Evolutionary conservation across 2,797 vertebrate species (phyloP).

Genomic region (Enteromius paludinosus): DNA sequence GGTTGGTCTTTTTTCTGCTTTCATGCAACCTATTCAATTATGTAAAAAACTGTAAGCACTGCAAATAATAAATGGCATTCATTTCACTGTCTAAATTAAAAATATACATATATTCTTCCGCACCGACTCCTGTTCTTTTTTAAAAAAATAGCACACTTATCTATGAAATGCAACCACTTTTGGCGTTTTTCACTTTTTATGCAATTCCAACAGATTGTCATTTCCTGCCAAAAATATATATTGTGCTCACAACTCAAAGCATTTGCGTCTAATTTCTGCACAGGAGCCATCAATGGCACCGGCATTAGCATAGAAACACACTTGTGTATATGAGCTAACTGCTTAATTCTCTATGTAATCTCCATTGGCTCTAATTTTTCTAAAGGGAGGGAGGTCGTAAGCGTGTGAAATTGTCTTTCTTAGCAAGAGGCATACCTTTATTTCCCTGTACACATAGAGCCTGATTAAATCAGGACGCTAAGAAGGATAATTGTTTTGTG

Average conservation of each 20-base stretch:
- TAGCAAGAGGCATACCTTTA: constrained; percentile 50
- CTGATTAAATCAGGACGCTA: constrained; percentile 57
- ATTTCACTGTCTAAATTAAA: neutral
- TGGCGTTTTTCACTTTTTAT: neutral
- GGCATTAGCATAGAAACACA: constrained; percentile 10
- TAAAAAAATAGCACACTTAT: neutral
- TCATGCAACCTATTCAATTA: neutral
- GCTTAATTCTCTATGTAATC: constrained; percentile 43
- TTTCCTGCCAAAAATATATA: neutral
- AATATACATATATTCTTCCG: neutral
- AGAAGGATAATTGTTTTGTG: constrained; percentile 56
- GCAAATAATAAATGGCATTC: constrained; percentile 23
- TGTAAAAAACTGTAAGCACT: neutral
- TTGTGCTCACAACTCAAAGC: neutral
- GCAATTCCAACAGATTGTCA: neutral
- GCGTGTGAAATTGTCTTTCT: constrained; percentile 46
- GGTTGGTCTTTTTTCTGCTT: constrained; percentile 5
- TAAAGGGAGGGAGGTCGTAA: constrained; percentile 38
- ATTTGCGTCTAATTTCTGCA: neutral
- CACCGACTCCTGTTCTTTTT: neutral
- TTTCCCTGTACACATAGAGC: constrained; percentile 46
- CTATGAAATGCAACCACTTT: neutral
- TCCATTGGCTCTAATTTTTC: constrained; percentile 34
- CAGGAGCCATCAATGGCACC: neutral
- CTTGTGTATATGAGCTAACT: constrained; percentile 16